Evolutionary conservation across 2,888 invertebrate genomes (phyloP).

Genomic region (Clistopyga incitator): DNA sequence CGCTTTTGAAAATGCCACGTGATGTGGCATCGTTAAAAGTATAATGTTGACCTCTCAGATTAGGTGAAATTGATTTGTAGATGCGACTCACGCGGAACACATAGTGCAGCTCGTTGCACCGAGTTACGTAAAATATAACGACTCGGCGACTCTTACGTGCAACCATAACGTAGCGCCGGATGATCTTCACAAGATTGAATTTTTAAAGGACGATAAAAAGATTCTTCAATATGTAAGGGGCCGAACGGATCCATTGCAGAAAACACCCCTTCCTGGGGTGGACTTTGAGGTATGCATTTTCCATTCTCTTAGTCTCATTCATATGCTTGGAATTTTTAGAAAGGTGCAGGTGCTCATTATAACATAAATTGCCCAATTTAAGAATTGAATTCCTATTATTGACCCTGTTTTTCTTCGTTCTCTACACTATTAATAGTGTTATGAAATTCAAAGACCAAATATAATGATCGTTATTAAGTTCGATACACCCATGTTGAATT

Average conservation of each 20-base stretch:
- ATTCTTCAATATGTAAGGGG: constrained; percentile 93
- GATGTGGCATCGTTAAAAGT: not conserved
- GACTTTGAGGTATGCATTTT: constrained; percentile 89
- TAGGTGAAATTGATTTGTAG: constrained; percentile 63
- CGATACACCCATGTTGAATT: too few species aligned
- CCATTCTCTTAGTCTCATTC: not conserved
- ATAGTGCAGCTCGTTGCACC: constrained; percentile 88
- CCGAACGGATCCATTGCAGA: constrained; percentile 84
- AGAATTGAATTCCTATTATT: too few species aligned
- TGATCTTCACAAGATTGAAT: constrained; percentile 92
- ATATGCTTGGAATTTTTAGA: too few species aligned
- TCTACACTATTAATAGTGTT: too few species aligned
- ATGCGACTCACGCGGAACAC: constrained; percentile 70
- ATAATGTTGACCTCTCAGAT: constrained; percentile 32
- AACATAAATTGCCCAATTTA: too few species aligned
- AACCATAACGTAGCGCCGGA: constrained; percentile 91
- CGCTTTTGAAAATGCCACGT: not conserved
- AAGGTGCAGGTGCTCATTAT: too few species aligned
- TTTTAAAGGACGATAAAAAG: constrained; percentile 89
- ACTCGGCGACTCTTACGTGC: constrained; percentile 90
- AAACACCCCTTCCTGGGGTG: constrained; percentile 85
- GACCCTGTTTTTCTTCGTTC: too few species aligned
- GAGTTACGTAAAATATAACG: constrained; percentile 90
- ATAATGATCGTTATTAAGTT: too few species aligned
- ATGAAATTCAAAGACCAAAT: too few species aligned